Percentiles rank a stretch among this genome's conserved stretches.
phyloP scores from a whole-genome alignment of 2,888 invertebrate species.

The Archips xylosteana region DNA sequence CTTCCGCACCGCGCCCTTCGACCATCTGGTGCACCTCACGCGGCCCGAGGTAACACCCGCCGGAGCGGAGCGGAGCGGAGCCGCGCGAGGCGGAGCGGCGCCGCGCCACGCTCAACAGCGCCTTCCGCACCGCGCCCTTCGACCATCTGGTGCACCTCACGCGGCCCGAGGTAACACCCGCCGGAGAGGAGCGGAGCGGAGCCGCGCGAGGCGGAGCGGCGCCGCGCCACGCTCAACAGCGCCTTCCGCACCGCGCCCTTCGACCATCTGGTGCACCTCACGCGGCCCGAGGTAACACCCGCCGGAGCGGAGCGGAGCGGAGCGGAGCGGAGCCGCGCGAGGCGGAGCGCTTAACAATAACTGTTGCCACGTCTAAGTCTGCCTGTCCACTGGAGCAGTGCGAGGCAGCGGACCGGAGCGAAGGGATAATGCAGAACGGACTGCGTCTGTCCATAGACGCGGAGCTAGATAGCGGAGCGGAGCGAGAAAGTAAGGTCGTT shows the following conservation, averaged over 20 bases:
- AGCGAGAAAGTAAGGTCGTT: too few species aligned
- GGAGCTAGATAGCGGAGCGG: too few species aligned
- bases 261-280: slow-evolving; percentile 87
- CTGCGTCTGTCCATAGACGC: too few species aligned
- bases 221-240: slow-evolving; percentile 91
- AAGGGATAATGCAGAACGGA: too few species aligned
- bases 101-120: slow-evolving; percentile 91
- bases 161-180: too few species aligned
- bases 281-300: slow-evolving; percentile 81
- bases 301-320: slow-evolving; percentile 77
- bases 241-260: slow-evolving; percentile 93
- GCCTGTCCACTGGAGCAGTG: too few species aligned
- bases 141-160: slow-evolving; percentile 88
- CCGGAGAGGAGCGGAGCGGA: slow-evolving; percentile 90
- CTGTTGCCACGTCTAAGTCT: too few species aligned
- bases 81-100: slow-evolving; percentile 91
- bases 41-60: too few species aligned
- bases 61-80: slow-evolving; percentile 90
- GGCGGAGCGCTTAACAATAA: too few species aligned
- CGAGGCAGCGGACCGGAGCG: too few species aligned
- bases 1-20: slow-evolving; percentile 91
- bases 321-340: slow-evolving; percentile 90
- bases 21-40: slow-evolving; percentile 87
- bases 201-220: slow-evolving; percentile 90
- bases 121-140: slow-evolving; percentile 92